These are phyloP conservation scores for Caenorhabditis elegans DNA, from an alignment of 1,140 invertebrate species.

Conservation along the genomic window DNA sequence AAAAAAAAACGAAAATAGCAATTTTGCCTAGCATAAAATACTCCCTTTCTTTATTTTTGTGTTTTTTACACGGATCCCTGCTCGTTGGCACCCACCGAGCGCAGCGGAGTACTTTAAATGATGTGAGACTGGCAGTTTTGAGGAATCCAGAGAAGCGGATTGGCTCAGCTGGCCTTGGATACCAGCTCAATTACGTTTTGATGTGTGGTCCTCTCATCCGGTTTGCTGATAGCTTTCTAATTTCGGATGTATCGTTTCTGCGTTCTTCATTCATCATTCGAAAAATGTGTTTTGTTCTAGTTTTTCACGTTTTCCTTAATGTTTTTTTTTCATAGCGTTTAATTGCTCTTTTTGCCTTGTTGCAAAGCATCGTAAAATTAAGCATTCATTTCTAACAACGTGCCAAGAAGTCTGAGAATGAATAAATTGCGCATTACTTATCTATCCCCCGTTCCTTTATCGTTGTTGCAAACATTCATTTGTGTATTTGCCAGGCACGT, in stretches of 20 bases:
- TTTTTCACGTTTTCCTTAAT: background rate
- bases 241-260: background rate
- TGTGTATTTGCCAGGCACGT: background rate
- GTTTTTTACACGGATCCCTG: background rate
- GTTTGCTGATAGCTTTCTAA: slow-evolving; percentile 21
- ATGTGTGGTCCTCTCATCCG: slow-evolving; percentile 7
- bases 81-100: background rate
- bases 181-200: slow-evolving; percentile 25
- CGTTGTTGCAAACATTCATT: background rate
- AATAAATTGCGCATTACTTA: slow-evolving; percentile 20
- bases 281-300: background rate
- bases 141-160: background rate
- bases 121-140: background rate
- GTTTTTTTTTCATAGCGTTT: background rate
- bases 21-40: background rate
- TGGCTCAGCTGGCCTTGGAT: background rate
- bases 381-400: too few relatives aligned
- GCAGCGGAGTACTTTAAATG: background rate
- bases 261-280: slow-evolving; percentile 21
- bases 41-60: background rate
- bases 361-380: too few relatives aligned
- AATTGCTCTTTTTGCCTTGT: too few relatives aligned
- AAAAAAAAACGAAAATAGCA: too few relatives aligned
- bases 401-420: background rate
- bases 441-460: background rate